phyloP scores from a whole-genome alignment of 1,140 invertebrate genomes.

The Lethrus apterus region DNA sequence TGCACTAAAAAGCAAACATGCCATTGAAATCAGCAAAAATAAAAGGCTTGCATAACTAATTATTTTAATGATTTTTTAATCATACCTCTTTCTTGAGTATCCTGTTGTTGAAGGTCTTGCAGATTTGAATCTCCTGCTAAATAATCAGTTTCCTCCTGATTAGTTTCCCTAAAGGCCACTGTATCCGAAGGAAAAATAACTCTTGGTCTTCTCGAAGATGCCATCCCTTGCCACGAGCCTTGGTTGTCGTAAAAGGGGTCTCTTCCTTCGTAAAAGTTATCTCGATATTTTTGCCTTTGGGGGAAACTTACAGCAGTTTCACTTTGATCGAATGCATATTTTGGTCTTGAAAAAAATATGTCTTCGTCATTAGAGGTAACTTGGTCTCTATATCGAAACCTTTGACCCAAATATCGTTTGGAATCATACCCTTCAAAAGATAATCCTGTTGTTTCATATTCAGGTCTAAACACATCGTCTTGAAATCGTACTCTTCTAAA shows the following conservation, averaged over 20 bases:
- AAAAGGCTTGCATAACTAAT: not conserved
- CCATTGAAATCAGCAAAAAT: too few species aligned
- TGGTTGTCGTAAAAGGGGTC: constrained; percentile 11
- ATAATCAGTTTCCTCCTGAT: constrained; percentile 33
- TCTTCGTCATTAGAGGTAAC: not conserved
- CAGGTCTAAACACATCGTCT: constrained; percentile 6
- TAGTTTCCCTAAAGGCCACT: constrained; percentile 36
- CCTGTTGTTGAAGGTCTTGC: constrained; percentile 37
- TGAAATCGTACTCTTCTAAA: constrained; percentile 7
- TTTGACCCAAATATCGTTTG: not conserved
- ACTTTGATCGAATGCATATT: not conserved
- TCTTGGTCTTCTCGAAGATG: constrained; percentile 31
- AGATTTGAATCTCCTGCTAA: constrained; percentile 35
- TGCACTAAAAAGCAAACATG: too few species aligned
- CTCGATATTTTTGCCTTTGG: not conserved
- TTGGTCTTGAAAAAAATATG: constrained; percentile 1
- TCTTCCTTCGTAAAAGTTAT: constrained; percentile 6
- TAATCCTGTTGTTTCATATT: not conserved
- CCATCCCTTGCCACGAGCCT: constrained; percentile 24
- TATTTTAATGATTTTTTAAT: not conserved
- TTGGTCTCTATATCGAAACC: constrained; percentile 10
- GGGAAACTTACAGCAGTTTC: constrained; percentile 1
- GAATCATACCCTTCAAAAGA: not conserved
- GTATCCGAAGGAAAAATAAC: constrained; percentile 40
- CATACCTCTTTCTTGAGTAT: constrained; percentile 37